Percentiles rank a stretch among this genome's conserved stretches.
Conservation (phyloP, 2,797 vertebrate species). For the Eulemur coronatus region DNA sequence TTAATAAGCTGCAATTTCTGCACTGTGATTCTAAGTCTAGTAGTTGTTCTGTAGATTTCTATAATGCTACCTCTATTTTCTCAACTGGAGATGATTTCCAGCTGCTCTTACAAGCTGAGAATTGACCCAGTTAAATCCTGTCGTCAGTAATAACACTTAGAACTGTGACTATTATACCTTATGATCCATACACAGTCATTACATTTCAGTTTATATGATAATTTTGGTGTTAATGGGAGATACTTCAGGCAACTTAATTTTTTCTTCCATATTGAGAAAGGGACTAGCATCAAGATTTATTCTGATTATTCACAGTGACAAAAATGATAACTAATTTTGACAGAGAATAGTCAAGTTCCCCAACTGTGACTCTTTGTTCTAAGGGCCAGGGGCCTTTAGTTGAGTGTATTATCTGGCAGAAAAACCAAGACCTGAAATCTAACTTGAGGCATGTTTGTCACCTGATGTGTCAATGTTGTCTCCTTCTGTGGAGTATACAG, state of each 20-base stretch:
- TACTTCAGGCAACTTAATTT: neutral
- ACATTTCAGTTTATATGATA: conserved; percentile 48
- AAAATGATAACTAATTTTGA: conserved; percentile 32
- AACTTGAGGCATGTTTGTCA: neutral
- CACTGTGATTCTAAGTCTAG: neutral
- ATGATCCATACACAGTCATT: conserved; percentile 34
- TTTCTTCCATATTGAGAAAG: neutral
- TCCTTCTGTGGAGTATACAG: neutral
- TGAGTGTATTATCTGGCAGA: neutral
- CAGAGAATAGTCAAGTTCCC: neutral
- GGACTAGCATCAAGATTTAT: neutral
- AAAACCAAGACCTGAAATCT: neutral
- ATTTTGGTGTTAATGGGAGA: conserved; percentile 48
- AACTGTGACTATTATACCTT: conserved; percentile 38
- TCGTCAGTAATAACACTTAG: conserved; percentile 49
- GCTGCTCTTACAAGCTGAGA: conserved; percentile 55
- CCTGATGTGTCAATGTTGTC: neutral
- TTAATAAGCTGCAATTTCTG: neutral
- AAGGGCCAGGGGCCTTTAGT: neutral
- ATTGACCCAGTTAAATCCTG: conserved; percentile 51
- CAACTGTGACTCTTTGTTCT: neutral
- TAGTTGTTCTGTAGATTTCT: conserved; percentile 34
- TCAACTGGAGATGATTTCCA: conserved; percentile 41
- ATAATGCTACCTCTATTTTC: conserved; percentile 53
- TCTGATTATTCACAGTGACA: neutral